phyloP scores from a whole-genome alignment of 1,140 invertebrate species.

The Drosophila orena region DNA sequence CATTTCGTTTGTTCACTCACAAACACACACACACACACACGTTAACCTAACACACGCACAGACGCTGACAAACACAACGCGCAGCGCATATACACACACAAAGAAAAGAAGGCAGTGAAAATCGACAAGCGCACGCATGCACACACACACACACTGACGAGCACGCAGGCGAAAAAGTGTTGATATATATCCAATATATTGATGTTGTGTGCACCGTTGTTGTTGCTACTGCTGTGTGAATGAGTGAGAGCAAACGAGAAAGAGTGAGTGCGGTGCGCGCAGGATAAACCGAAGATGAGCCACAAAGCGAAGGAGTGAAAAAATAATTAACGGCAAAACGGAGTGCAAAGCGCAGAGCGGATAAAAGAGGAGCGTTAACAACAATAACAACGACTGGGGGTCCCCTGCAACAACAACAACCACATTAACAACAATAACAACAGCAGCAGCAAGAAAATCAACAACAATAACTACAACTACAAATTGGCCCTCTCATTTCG shows the following conservation, averaged over 20 bases:
- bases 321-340: slow-evolving; percentile 66
- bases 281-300: slow-evolving; percentile 75
- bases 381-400: slow-evolving; percentile 31
- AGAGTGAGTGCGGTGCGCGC: slow-evolving; percentile 44
- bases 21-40: slow-evolving; percentile 43
- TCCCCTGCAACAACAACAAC: slow-evolving; percentile 16
- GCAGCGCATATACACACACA: slow-evolving; percentile 58
- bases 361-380: slow-evolving; percentile 28
- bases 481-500: slow-evolving; percentile 45
- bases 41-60: slow-evolving; percentile 19
- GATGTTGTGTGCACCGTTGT: slow-evolving; percentile 67
- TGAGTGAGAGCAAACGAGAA: slow-evolving; percentile 32
- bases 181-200: slow-evolving; percentile 74
- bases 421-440: too few species aligned
- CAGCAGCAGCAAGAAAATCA: too few species aligned
- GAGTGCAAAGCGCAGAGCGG: slow-evolving; percentile 14
- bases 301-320: slow-evolving; percentile 68
- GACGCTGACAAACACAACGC: slow-evolving; percentile 41
- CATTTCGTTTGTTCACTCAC: slow-evolving; percentile 59
- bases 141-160: slow-evolving; percentile 40
- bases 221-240: slow-evolving; percentile 53
- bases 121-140: slow-evolving; percentile 52
- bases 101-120: slow-evolving; percentile 58
- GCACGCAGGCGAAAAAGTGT: slow-evolving; percentile 55
- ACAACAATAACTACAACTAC: slow-evolving; percentile 9